A percentile compares a stretch with the other conserved stretches of the same genome.
phyloP scores from a whole-genome alignment of 1,140 invertebrate genomes.

The Sminthurinus signatus region DNA sequence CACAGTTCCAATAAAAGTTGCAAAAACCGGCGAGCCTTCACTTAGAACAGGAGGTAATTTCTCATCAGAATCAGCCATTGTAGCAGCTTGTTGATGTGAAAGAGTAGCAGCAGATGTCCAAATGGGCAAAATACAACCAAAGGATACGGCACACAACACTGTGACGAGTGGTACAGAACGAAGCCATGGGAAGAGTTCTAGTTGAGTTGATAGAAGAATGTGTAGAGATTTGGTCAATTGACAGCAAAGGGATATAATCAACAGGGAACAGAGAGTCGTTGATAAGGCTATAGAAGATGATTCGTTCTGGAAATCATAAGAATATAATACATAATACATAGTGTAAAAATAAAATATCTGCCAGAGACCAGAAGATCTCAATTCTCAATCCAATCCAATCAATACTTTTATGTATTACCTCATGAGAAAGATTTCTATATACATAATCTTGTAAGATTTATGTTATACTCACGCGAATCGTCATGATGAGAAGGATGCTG shows the following conservation, averaged over 20 bases:
- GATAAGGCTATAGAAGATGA: constrained; percentile 25
- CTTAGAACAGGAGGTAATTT: constrained; percentile 4
- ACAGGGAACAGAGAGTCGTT: constrained; percentile 22
- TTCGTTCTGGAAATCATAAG: constrained; percentile 13
- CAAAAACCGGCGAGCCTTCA: constrained; percentile 25
- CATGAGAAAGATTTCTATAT: background rate
- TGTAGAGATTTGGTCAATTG: constrained; percentile 30
- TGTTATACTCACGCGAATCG: constrained; percentile 18
- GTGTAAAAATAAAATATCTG: background rate
- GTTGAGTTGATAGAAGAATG: constrained; percentile 24
- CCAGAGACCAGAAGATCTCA: background rate
- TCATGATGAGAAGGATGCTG: constrained; percentile 24
- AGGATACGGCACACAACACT: constrained; percentile 21
- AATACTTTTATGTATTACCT: background rate
- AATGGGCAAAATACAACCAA: constrained; percentile 25
- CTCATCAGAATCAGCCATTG: background rate
- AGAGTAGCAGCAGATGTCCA: constrained; percentile 29
- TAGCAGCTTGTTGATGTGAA: constrained; percentile 16
- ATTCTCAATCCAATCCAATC: background rate
- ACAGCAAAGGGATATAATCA: constrained; percentile 23
- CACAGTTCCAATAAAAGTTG: constrained; percentile 19
- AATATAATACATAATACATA: no score
- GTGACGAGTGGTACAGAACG: constrained; percentile 27
- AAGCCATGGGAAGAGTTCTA: constrained; percentile 34
- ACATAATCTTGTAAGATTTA: no score